Evolutionary conservation across 1,140 invertebrate genomes (phyloP), one percentile per base, ranked within the genome.

Genomic region (Octopus bimaculoides): DNA sequence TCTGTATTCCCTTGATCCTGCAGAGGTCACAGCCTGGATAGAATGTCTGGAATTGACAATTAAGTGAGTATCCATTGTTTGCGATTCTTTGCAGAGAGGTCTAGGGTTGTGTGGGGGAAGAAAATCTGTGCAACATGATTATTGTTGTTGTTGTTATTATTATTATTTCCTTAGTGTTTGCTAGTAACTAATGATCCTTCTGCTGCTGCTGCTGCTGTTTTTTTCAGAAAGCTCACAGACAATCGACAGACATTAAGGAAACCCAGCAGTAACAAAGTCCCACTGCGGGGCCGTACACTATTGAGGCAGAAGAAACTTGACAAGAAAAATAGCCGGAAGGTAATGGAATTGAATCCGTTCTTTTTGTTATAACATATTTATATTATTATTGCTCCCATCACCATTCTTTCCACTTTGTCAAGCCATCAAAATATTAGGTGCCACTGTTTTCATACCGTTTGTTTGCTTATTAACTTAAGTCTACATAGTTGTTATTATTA

Each of bases 221-320:
- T 73, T 78, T 79, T 61, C 78, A 87, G 86, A 74, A 86, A 86
- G 78, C 26, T 86, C 7, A 84, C 83, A 80, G 80, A 82, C 52
- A 87, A 88, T 75, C 77, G 85, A 66, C 85, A 86, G 66, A 87
- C 86, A 1, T 75, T 89, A 53, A 75, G 88, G 17, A 90, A 89
- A 81, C 87, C 85, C 4, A 90, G 89, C 83, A 90, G 89, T 82
- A 85, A 88, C 77, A 89, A 88, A 71, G 82, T 84, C 56, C 88
- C 88, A 75, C 78, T 90, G 74, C 81, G 88, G 41, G 85, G 87
- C 5, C 83, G 83, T 66, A 88, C 86, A 26, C 75, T 88, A 52
- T 82, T 85, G 17, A 83, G 81, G 78, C 84, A 85, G 69, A 81
- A 82, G 66, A 82, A 84, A 69, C 75, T 83, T n/a, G 86, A 88